Conservation (phyloP, 1,140 invertebrate genomes). For the Drosophila varians region DNA sequence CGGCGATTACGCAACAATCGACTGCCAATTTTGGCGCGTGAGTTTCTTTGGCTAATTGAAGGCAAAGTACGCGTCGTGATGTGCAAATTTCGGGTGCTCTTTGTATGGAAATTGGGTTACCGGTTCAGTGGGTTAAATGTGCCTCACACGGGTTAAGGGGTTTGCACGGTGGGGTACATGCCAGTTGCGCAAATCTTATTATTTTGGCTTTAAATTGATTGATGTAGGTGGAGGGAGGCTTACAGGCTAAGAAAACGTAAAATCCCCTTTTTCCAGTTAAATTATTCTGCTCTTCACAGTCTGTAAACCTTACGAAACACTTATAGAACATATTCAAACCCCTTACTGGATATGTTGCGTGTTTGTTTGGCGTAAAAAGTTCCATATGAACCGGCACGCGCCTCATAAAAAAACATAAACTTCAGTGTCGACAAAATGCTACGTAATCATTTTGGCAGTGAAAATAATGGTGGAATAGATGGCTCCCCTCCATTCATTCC, state of each 20-base stretch:
- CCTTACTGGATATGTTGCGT: conserved; percentile 62
- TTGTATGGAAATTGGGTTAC: conserved; percentile 69
- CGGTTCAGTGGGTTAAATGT: conserved; percentile 67
- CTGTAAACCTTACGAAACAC: conserved; percentile 29
- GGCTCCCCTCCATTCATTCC: no score
- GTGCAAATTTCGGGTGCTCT: conserved; percentile 49
- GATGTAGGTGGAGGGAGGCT: no score
- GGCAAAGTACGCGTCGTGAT: conserved; percentile 58
- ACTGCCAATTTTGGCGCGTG: conserved; percentile 68
- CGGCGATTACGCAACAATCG: conserved; percentile 61
- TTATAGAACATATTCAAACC: conserved; percentile 36
- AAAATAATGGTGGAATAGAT: conserved; percentile 1
- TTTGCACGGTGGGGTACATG: conserved; percentile 8
- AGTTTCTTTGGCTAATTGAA: conserved; percentile 65
- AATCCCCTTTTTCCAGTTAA: no score
- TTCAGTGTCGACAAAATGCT: conserved; percentile 78
- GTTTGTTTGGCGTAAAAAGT: conserved; percentile 41
- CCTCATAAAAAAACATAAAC: conserved; percentile 75
- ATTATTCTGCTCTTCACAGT: conserved; percentile 52
- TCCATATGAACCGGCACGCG: conserved; percentile 61
- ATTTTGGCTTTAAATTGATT: background rate
- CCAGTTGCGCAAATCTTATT: conserved; percentile 11
- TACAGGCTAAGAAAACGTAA: no score
- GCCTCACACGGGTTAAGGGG: conserved; percentile 25
- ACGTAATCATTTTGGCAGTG: conserved; percentile 61